Base-by-base conservation (phyloP, 2,797 vertebrate genomes). In the Alosa sapidissima region DNA sequence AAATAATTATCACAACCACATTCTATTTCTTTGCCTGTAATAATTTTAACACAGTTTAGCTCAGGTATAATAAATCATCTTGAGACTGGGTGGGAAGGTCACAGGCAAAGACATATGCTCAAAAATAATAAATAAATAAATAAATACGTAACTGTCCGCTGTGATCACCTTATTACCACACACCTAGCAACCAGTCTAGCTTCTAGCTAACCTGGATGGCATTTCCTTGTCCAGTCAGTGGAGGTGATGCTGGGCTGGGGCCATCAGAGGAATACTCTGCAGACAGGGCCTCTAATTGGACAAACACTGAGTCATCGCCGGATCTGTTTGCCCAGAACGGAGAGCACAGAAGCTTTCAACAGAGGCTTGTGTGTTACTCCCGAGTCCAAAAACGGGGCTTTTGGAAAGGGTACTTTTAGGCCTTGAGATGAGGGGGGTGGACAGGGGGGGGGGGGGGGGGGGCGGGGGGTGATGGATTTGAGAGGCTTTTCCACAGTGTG, bases 291-390 rank as follows among this genome's bases (percentile, higher is more conserved):
- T 83, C 68, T 51, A 84, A 90, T 88, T 83, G 87, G 68, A 85
- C 58, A 83, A 83, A 72, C 82, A 72, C n/a, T 87, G 87, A 88
- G 83, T 88, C 83, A 84, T 84, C 4, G n/a, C 24, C 84, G 84
- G 84, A 82, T 82, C 81, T 47, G 41, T 81, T 83, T 51, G 58
- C 41, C 78, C 83, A 41, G 45, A 78, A 62, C 33, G 13, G 28
- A 3, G 10, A 68, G 10, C 65, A 33, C 4, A 41, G 41, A 13
- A 5, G 14, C 16, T 41, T 45, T 5, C 68, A 75, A 28, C 1
- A 36, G 41, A 78, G 6, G 36, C 16, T 13, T 65, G 33, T 72
- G 68, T 41, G 36, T 72, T 41, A 41, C 41, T 41, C 41, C 41
- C 41, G 41, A 41, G 2, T 41, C 19, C 55, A 60, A 60, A 60